These are phyloP conservation scores for Platichthys stellatus DNA, from an alignment of 2,113 vertebrate species.

Conservation along the genomic window DNA sequence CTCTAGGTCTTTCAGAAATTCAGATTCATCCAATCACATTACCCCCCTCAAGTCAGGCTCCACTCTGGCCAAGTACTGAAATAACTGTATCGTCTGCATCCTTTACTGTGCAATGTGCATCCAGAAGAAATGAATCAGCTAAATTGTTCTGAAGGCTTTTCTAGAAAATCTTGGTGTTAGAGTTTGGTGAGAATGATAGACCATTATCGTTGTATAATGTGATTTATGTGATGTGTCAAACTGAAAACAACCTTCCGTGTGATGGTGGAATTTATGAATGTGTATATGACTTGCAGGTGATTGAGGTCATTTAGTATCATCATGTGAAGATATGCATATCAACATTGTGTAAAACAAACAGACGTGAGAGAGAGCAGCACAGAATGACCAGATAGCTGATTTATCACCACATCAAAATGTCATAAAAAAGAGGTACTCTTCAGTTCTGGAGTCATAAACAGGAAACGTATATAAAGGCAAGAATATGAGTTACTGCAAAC, in stretches of 20 bases:
- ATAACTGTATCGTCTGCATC: constrained; percentile 41
- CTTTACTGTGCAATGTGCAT: neutral
- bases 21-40: constrained; percentile 38
- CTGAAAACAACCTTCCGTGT: constrained; percentile 4
- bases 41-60: constrained; percentile 28
- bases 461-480: neutral
- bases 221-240: constrained; percentile 25
- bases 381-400: constrained; percentile 41
- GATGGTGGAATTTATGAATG: constrained; percentile 5
- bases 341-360: constrained; percentile 14
- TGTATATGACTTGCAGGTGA: neutral
- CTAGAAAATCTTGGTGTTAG: constrained; percentile 22
- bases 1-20: constrained; percentile 51
- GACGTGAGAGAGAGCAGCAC: constrained; percentile 16
- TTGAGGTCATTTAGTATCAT: neutral
- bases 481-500: constrained; percentile 3
- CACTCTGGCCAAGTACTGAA: constrained; percentile 28
- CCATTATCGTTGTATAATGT: neutral
- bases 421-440: constrained; percentile 1
- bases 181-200: constrained; percentile 28
- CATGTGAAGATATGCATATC: neutral
- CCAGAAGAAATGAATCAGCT: constrained; percentile 44
- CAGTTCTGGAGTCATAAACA: constrained; percentile 19
- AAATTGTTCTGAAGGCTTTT: constrained; percentile 35
- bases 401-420: constrained; percentile 37